phyloP scores from a whole-genome alignment of 2,797 vertebrate genomes.

The Catostomus latipinnis region DNA sequence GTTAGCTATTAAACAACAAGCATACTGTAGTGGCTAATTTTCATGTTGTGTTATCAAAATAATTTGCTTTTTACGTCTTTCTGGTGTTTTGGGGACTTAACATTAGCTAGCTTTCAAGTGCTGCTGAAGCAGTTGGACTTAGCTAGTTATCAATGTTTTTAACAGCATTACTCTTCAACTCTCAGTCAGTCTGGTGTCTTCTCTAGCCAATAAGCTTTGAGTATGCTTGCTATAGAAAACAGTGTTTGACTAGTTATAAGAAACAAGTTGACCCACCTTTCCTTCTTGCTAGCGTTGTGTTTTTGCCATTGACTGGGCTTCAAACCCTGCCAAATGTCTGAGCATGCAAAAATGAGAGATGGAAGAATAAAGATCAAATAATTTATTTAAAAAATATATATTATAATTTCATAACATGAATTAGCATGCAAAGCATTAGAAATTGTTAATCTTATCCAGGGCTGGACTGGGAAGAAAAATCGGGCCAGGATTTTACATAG shows the following conservation, averaged over 20 bases:
- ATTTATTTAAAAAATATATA: background rate
- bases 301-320: background rate
- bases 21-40: too few relatives aligned
- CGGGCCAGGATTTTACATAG: too few relatives aligned
- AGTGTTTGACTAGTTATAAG: background rate
- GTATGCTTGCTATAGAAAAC: background rate
- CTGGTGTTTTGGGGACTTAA: background rate
- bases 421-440: slow-evolving; percentile 1
- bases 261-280: background rate
- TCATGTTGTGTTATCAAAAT: too few relatives aligned
- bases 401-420: background rate
- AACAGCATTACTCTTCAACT: too few relatives aligned
- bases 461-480: too few relatives aligned
- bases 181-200: too few relatives aligned
- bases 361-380: background rate
- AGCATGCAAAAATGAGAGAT: background rate
- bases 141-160: too few relatives aligned
- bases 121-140: too few relatives aligned
- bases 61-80: too few relatives aligned
- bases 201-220: background rate
- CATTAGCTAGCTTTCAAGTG: background rate
- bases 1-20: too few relatives aligned
- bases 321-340: background rate
- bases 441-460: background rate
- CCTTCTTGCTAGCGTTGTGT: background rate